Evolutionary conservation across 2,797 vertebrate species (phyloP).

Genomic region (Pygocentrus nattereri): DNA sequence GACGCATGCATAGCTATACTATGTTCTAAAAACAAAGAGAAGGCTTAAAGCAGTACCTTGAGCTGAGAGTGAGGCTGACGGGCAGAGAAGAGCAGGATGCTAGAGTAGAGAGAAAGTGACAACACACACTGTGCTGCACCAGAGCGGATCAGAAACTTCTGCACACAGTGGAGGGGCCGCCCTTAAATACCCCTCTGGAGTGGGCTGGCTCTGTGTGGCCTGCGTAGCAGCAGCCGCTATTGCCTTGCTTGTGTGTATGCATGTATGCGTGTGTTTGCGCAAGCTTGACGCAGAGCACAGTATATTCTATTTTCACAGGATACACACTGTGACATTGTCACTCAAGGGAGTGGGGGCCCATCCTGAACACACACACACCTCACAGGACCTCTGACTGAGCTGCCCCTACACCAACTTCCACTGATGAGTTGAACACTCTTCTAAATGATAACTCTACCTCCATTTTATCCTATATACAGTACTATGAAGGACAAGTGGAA

Average conservation of each 20-base stretch:
- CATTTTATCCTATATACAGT: no score
- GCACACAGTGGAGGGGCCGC: slow-evolving; percentile 42
- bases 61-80: slow-evolving; percentile 44
- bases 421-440: not conserved
- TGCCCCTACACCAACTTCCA: not conserved
- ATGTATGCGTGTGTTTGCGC: slow-evolving; percentile 45
- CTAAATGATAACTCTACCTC: no score
- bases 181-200: slow-evolving; percentile 57
- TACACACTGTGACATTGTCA: slow-evolving; percentile 52
- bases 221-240: slow-evolving; percentile 33
- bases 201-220: slow-evolving; percentile 55
- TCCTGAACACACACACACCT: slow-evolving; percentile 29
- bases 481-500: no score
- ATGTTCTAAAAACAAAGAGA: not conserved
- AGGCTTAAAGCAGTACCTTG: slow-evolving; percentile 54
- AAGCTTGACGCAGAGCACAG: slow-evolving; percentile 52
- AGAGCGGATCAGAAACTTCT: slow-evolving; percentile 57
- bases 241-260: slow-evolving; percentile 29
- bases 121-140: slow-evolving; percentile 44
- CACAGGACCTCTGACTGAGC: not conserved
- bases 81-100: slow-evolving; percentile 44
- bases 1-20: not conserved
- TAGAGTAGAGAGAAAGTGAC: slow-evolving; percentile 32
- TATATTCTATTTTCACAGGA: slow-evolving; percentile 44
- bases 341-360: slow-evolving; percentile 21